Evolutionary conservation across 2,888 invertebrate genomes (phyloP).

Genomic region (Ichneumoninae sp.): DNA sequence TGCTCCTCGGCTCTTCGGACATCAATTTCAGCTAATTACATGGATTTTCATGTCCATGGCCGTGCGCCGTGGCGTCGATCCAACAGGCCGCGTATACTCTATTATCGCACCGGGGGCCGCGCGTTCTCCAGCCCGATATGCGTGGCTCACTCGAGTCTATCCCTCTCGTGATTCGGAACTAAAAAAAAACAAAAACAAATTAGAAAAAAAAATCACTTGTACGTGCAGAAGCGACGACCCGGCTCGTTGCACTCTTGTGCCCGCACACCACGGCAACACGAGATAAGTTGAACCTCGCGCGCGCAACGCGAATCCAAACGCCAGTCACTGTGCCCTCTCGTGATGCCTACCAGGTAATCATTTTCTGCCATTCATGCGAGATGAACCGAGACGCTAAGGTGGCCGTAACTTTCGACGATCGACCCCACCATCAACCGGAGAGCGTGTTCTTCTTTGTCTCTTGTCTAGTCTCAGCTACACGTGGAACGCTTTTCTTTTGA

Average conservation of each 20-base stretch:
- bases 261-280: conserved; percentile 10
- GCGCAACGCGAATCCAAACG: conserved; percentile 20
- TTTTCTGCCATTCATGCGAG: conserved; percentile 74
- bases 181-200: conserved; percentile 38
- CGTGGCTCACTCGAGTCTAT: conserved; percentile 56
- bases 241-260: conserved; percentile 63
- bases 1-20: conserved; percentile 75
- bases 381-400: conserved; percentile 71
- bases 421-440: conserved; percentile 26
- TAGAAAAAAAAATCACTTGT: conserved; percentile 75
- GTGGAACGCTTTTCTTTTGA: conserved; percentile 48
- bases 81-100: conserved; percentile 17
- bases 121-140: conserved; percentile 36
- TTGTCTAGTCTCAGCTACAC: conserved; percentile 11
- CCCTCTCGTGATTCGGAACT: conserved; percentile 42
- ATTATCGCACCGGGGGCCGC: conserved; percentile 34
- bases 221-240: conserved; percentile 72
- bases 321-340: conserved; percentile 46
- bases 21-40: conserved; percentile 84
- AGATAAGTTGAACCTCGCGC: conserved; percentile 31
- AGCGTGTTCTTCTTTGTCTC: conserved; percentile 24
- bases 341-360: conserved; percentile 72
- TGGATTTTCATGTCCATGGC: conserved; percentile 81
- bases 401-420: conserved; percentile 71
- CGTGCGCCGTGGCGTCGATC: conserved; percentile 47